These are phyloP conservation scores for Paralichthys olivaceus DNA, from an alignment of 2,113 vertebrate species.

Conservation along the genomic window DNA sequence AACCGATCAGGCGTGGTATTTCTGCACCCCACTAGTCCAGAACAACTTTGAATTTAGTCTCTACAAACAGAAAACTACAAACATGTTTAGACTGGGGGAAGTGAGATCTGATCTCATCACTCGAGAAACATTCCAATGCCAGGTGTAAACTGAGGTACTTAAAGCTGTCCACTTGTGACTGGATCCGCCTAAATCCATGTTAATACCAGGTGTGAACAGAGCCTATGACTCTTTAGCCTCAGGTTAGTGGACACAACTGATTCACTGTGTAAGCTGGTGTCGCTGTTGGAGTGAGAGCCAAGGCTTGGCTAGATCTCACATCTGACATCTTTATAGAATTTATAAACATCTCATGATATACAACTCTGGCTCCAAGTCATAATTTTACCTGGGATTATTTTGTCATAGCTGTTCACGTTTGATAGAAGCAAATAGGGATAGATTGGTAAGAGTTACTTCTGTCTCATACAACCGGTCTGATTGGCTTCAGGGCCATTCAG, in stretches of 20 bases:
- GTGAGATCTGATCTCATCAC: background rate
- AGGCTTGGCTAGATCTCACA: background rate
- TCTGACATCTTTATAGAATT: background rate
- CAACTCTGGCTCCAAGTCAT: background rate
- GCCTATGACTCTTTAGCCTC: conserved; percentile 25
- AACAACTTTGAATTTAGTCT: too few species aligned
- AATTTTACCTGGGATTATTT: background rate
- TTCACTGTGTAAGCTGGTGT: background rate
- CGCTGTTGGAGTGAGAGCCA: background rate
- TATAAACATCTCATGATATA: background rate
- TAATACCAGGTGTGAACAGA: conserved; percentile 21
- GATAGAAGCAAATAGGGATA: background rate
- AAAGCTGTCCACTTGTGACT: background rate
- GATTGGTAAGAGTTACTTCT: conserved; percentile 19
- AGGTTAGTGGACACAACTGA: conserved; percentile 14
- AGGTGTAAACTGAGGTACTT: background rate
- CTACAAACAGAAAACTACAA: background rate
- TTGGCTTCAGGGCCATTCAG: conserved; percentile 10
- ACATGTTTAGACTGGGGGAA: background rate
- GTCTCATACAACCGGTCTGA: conserved; percentile 22
- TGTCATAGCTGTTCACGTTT: background rate
- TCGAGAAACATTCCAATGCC: background rate
- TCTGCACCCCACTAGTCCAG: too few species aligned
- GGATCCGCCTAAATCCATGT: background rate
- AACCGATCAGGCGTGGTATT: too few species aligned